These are phyloP conservation scores for Myathropa florea DNA, from an alignment of 2,888 invertebrate species.

Conservation along the genomic window DNA sequence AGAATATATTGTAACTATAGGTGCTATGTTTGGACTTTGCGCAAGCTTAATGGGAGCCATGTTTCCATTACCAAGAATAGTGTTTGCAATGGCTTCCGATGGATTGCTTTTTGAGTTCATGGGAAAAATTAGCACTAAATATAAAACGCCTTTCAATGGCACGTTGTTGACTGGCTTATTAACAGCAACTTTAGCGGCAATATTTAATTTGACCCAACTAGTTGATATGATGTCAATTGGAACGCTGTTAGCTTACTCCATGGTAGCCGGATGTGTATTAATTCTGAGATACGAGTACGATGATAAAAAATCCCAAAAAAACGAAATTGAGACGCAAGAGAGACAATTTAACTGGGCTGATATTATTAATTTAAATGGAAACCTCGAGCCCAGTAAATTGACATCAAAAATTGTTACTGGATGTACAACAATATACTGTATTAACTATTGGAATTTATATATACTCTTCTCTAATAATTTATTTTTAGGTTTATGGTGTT, in stretches of 20 bases:
- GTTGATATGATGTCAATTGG: conserved; percentile 91
- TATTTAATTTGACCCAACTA: conserved; percentile 87
- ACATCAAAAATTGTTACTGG: conserved; percentile 39
- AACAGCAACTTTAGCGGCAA: conserved; percentile 87
- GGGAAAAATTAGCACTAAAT: conserved; percentile 87
- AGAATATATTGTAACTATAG: conserved; percentile 91
- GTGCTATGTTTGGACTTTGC: conserved; percentile 92
- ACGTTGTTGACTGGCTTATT: conserved; percentile 88
- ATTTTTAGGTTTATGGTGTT: conserved; percentile 75
- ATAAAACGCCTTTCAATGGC: conserved; percentile 90
- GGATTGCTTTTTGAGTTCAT: conserved; percentile 89
- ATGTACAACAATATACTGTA: conserved; percentile 35
- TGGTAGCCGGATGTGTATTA: conserved; percentile 88
- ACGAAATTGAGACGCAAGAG: not conserved
- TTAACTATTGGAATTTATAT: not conserved
- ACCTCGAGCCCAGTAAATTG: conserved; percentile 18
- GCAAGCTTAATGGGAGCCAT: conserved; percentile 92
- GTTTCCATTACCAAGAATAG: conserved; percentile 92
- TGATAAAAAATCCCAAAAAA: conserved; percentile 64
- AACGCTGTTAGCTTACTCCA: conserved; percentile 87
- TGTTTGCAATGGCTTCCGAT: conserved; percentile 94
- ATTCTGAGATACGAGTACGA: conserved; percentile 84
- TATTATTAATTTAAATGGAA: conserved; percentile 32
- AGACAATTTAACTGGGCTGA: not conserved
- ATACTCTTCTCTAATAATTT: conserved; percentile 29